These are phyloP conservation scores for Bombylius major DNA, from an alignment of 2,888 invertebrate genomes.

Conservation along the genomic window DNA sequence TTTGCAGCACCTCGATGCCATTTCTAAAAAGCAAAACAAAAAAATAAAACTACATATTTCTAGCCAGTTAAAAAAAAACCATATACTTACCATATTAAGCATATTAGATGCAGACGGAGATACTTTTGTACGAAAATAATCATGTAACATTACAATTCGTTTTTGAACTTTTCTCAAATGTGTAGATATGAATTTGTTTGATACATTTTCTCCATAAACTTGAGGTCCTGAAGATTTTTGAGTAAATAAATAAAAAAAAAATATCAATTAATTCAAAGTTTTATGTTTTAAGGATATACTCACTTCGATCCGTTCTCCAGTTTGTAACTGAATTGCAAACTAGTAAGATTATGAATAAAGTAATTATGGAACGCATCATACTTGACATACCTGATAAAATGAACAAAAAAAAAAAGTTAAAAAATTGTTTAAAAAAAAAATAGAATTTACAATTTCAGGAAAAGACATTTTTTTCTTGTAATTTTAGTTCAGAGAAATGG, in stretches of 20 bases:
- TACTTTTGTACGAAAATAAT: slow-evolving; percentile 62
- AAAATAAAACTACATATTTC: not conserved
- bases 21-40: slow-evolving; percentile 39
- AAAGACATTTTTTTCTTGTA: too few species aligned
- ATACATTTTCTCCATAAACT: slow-evolving; percentile 45
- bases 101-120: slow-evolving; percentile 66
- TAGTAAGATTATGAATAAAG: too few species aligned
- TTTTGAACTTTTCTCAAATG: slow-evolving; percentile 47
- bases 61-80: not conserved
- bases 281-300: too few species aligned
- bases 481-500: too few species aligned
- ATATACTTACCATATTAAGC: slow-evolving; percentile 55
- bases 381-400: too few species aligned
- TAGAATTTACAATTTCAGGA: too few species aligned
- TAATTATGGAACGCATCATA: too few species aligned
- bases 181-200: slow-evolving; percentile 43
- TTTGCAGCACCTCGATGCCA: slow-evolving; percentile 60
- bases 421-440: too few species aligned
- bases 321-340: too few species aligned
- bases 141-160: slow-evolving; percentile 64
- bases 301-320: too few species aligned
- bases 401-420: too few species aligned
- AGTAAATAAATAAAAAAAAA: not conserved
- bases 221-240: slow-evolving; percentile 39
- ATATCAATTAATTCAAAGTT: not conserved